A percentile compares a stretch with the other conserved stretches of the same genome.
phyloP scores from a whole-genome alignment of 92 coral and sea anemone species.

The Parazoanthus swiftii region DNA sequence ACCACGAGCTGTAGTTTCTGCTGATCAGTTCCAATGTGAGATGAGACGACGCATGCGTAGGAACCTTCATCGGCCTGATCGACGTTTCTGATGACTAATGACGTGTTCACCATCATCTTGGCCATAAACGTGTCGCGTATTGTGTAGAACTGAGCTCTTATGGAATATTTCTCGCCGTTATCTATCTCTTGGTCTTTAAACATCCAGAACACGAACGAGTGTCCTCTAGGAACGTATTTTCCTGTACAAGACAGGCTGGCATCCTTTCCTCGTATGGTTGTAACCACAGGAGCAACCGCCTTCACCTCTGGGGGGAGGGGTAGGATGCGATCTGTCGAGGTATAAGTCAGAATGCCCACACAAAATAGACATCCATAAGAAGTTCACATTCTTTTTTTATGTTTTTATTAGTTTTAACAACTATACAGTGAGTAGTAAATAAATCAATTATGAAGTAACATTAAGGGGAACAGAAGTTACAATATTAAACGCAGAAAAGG shows the following conservation, averaged over 20 bases:
- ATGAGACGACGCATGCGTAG: conserved; percentile 5
- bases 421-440: too few relatives aligned
- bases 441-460: too few relatives aligned
- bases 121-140: not conserved
- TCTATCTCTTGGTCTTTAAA: not conserved
- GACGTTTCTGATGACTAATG: not conserved
- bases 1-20: conserved; percentile 1
- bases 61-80: not conserved
- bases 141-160: not conserved
- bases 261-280: not conserved
- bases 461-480: too few relatives aligned
- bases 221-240: not conserved
- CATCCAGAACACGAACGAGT: conserved; percentile 3
- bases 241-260: too few relatives aligned
- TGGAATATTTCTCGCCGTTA: not conserved
- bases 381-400: too few relatives aligned
- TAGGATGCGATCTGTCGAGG: too few relatives aligned
- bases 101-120: not conserved
- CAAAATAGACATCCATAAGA: too few relatives aligned
- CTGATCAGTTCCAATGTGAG: conserved; percentile 17
- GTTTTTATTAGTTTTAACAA: too few relatives aligned
- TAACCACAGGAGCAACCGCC: too few relatives aligned
- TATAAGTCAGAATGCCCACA: too few relatives aligned
- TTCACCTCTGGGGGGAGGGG: too few relatives aligned
- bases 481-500: too few relatives aligned